A percentile compares a stretch with the other conserved stretches of the same genome.
Evolutionary conservation across 2,888 invertebrate genomes (phyloP).

Genomic region (Rhaphigaster nebulosa): DNA sequence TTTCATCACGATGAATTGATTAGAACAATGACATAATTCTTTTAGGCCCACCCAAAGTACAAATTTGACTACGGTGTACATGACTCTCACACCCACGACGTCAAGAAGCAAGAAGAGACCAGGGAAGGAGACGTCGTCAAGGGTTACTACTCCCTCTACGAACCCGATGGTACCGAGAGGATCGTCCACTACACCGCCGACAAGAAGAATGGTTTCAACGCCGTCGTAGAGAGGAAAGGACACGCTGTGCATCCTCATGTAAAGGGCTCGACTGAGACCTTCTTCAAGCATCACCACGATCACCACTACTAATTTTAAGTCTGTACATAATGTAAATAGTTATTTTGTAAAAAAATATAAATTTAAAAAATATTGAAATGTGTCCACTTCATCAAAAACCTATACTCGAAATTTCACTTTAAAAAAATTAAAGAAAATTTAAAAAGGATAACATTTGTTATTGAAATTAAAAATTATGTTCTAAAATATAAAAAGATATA

Average conservation of each 20-base stretch:
- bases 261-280: not conserved
- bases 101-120: constrained; percentile 41
- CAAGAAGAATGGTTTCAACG: constrained; percentile 66
- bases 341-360: not conserved
- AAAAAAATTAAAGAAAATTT: too few species aligned
- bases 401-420: too few species aligned
- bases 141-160: constrained; percentile 68
- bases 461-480: too few species aligned
- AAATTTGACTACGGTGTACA: constrained; percentile 49
- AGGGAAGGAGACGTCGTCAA: constrained; percentile 55
- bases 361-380: not conserved
- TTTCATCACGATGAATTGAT: not conserved
- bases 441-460: too few species aligned
- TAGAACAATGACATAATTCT: not conserved
- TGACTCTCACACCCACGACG: constrained; percentile 32
- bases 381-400: too few species aligned
- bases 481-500: too few species aligned
- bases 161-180: constrained; percentile 64
- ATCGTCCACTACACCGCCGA: constrained; percentile 66
- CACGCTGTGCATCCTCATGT: constrained; percentile 62
- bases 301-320: not conserved
- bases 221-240: constrained; percentile 65
- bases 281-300: not conserved
- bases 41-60: constrained; percentile 47
- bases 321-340: too few species aligned